Base-by-base conservation (phyloP, 2,113 vertebrate genomes). In the Phoxinus phoxinus region DNA sequence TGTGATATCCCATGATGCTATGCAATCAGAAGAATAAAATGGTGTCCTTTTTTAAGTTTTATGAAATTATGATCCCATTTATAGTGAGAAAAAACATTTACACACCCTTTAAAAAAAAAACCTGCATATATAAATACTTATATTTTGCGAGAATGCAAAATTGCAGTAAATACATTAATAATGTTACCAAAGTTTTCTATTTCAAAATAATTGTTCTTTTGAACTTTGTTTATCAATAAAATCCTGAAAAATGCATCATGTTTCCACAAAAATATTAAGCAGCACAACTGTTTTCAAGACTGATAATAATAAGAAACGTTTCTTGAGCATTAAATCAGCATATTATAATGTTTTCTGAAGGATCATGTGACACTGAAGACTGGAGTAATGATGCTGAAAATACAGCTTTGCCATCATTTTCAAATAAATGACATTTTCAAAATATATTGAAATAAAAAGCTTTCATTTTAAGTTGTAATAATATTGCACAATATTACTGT, bases 41-140 rank as follows among this genome's bases (percentile, higher is more conserved):
- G 5, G 5, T 65, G 25, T 53, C 6, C 17, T 53, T 48, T 46
- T 12, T 53, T 53, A 6, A 7, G 13, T 53, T 53, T 53, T 7
- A 53, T 53, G 17, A 53, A 53, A 21, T 56, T 56, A 56, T 56
- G 17, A 53, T 53, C 17, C 6, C 17, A 53, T 19, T 53, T 53
- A 53, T 53, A 1, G 51, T 53, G 17, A 53, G 6, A 53, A 7
- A 53, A 53, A 53, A 56, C 17, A 7, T 19, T 56, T 21, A 7
- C 19, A 21, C 19, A 21, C 21, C 6, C 6, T 51, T 51, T 51
- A 51, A 5, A 17, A 51, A 17, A 51, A 0, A 15, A 17, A 51
- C 8, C 0, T 1, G 7, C 1, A 41, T 0, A 37, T 37, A 4
- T 17, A 2, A 17, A 17, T 51, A 51, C 48, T 51, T 51, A 0